Conservation (phyloP, 2,113 vertebrate genomes). For the Rhinoderma darwinii region DNA sequence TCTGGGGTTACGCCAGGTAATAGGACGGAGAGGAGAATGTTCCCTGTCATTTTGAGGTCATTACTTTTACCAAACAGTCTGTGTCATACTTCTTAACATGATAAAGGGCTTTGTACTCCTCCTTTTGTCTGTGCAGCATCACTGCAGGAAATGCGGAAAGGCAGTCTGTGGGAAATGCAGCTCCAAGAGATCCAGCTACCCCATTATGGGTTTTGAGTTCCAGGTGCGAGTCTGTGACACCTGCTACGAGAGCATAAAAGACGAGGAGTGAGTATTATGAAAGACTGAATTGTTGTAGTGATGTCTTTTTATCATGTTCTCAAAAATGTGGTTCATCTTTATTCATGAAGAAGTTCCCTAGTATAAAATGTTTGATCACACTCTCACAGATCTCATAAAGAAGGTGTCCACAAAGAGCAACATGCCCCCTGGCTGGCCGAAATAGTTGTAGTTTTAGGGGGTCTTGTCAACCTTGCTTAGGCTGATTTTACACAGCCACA, state of each 20-base stretch:
- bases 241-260: constrained; percentile 91
- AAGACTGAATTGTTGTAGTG: neutral
- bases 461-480: no score
- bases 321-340: no score
- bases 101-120: neutral
- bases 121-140: constrained; percentile 79
- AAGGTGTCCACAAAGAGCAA: no score
- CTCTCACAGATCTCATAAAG: no score
- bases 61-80: neutral
- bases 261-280: constrained; percentile 90
- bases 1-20: constrained; percentile 90
- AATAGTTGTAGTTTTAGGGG: no score
- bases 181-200: constrained; percentile 89
- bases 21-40: neutral
- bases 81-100: neutral
- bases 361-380: no score
- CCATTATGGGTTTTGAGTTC: constrained; percentile 97
- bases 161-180: constrained; percentile 96
- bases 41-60: neutral
- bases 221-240: constrained; percentile 93
- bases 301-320: no score
- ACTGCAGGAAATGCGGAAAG: constrained; percentile 95
- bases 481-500: no score
- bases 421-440: no score
- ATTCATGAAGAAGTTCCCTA: no score